Percentiles rank a stretch among this genome's conserved stretches.
phyloP scores from a whole-genome alignment of 53 echinoderm and acorn worm species.

The Zoroaster sp. region DNA sequence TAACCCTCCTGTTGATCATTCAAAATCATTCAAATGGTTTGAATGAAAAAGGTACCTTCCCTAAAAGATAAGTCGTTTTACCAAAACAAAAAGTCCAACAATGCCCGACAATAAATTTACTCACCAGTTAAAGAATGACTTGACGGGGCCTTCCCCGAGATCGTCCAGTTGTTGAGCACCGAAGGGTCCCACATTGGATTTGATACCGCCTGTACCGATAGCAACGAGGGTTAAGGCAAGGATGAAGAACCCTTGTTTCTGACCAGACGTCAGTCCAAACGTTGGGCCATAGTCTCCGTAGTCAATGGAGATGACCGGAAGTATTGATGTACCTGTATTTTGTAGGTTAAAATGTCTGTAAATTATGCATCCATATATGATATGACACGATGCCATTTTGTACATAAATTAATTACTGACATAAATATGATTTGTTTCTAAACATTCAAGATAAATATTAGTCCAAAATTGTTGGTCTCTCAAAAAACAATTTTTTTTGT shows the following conservation, averaged over 20 bases:
- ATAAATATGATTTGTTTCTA: too few species aligned
- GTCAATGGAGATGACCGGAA: conserved; percentile 83
- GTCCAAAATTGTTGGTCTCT: too few species aligned
- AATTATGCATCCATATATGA: too few species aligned
- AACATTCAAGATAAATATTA: too few species aligned
- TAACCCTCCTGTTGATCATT: too few species aligned
- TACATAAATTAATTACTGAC: too few species aligned
- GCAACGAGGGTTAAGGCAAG: conserved; percentile 71
- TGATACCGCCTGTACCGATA: conserved; percentile 96
- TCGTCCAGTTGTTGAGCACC: conserved; percentile 97
- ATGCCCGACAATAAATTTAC: neutral
- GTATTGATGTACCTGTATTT: conserved; percentile 65
- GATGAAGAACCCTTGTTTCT: conserved; percentile 72
- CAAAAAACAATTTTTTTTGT: too few species aligned
- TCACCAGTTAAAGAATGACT: conserved; percentile 95
- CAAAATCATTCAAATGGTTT: too few species aligned
- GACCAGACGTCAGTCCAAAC: conserved; percentile 5
- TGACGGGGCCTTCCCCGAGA: conserved; percentile 72
- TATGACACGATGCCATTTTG: too few species aligned
- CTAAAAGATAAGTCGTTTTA: too few species aligned
- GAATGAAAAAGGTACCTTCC: too few species aligned
- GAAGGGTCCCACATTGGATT: conserved; percentile 97
- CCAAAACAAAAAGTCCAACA: too few species aligned
- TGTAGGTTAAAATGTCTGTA: neutral
- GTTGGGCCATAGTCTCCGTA: conserved; percentile 19